These are phyloP conservation scores for Agapetus fuscipes DNA, from an alignment of 2,888 invertebrate species.

Conservation along the genomic window DNA sequence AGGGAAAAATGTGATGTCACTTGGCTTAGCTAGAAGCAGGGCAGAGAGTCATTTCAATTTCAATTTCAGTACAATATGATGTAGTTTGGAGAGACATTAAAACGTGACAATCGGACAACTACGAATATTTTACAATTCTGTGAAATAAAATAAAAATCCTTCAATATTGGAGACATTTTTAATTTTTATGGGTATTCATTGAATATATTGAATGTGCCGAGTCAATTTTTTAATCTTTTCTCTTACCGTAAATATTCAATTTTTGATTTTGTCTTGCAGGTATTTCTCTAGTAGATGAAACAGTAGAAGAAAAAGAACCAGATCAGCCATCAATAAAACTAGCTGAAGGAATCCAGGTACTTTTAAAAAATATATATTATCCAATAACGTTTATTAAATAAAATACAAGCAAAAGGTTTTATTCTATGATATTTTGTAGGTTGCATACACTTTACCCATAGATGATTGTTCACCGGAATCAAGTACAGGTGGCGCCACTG, in stretches of 20 bases:
- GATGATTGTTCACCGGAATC: conserved; percentile 36
- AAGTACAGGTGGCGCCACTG: conserved; percentile 37
- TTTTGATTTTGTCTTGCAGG: conserved; percentile 37
- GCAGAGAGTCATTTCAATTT: no score
- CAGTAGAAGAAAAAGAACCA: conserved; percentile 42
- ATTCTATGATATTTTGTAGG: conserved; percentile 43
- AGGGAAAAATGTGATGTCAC: no score
- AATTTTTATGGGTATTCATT: background rate
- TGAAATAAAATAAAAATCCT: no score
- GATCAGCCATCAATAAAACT: conserved; percentile 34
- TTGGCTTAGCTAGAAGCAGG: no score
- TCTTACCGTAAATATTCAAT: no score
- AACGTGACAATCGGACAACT: no score
- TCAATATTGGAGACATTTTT: conserved; percentile 1
- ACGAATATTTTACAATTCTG: no score
- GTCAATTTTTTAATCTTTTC: no score
- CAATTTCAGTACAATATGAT: no score
- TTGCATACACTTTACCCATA: conserved; percentile 62
- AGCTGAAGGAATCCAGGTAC: conserved; percentile 40
- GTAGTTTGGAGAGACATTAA: no score
- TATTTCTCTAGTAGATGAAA: conserved; percentile 65
- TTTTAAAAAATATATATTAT: background rate
- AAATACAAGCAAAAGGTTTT: no score
- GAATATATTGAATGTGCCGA: no score
- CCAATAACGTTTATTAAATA: background rate